These are phyloP conservation scores for Herminia tarsipennalis DNA, from an alignment of 2,888 invertebrate genomes.

Conservation along the genomic window DNA sequence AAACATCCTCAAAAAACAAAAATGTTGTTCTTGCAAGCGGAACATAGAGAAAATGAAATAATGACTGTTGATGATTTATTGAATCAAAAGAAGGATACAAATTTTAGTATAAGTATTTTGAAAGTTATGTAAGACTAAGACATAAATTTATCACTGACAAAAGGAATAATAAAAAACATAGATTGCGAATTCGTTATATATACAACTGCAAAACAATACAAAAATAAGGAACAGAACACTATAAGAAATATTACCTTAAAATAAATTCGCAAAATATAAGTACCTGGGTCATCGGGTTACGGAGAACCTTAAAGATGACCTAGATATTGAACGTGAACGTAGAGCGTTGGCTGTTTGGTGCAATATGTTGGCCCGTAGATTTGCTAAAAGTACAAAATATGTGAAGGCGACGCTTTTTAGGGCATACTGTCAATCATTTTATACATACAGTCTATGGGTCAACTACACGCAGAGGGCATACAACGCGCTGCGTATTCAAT, in stretches of 20 bases:
- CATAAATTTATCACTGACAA: constrained; percentile 16
- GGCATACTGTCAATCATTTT: no score
- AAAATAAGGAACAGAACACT: constrained; percentile 6
- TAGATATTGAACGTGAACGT: no score
- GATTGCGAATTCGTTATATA: constrained; percentile 35
- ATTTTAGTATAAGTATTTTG: constrained; percentile 32
- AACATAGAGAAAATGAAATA: constrained; percentile 33
- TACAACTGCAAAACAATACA: constrained; percentile 25
- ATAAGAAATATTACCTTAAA: not conserved
- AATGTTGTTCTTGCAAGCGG: constrained; percentile 40
- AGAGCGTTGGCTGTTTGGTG: no score
- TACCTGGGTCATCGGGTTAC: no score
- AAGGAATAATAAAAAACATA: constrained; percentile 6
- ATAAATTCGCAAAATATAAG: not conserved
- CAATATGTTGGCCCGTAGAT: no score
- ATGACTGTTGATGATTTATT: constrained; percentile 27
- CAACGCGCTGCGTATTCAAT: no score
- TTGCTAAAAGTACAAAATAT: no score
- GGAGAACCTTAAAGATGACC: no score
- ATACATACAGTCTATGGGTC: no score
- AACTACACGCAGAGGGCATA: no score
- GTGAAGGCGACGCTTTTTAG: no score
- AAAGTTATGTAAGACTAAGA: constrained; percentile 29
- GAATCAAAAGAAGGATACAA: constrained; percentile 22
- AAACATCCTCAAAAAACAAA: constrained; percentile 15